Evolutionary conservation across 2,113 vertebrate genomes (phyloP), one percentile per base, ranked within the genome.

Genomic region (Carlito syrichta): DNA sequence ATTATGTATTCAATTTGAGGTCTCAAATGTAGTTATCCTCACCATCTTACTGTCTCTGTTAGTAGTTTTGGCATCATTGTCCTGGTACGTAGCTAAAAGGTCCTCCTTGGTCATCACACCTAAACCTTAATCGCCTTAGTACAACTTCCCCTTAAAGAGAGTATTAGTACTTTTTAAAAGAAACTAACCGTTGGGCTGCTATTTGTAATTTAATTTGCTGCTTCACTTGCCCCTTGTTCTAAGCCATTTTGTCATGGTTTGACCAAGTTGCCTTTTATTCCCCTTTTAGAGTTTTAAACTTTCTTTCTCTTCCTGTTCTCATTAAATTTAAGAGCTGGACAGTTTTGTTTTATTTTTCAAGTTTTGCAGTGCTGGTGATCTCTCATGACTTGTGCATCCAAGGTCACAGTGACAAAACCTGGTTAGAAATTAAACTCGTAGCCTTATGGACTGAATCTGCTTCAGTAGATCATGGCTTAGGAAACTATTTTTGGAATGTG

Each of bases 31-130:
- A 98, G 98, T 98, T 98, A 98, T 96, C 98, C 98, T 98, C 97
- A 98, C 98, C 98, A 98, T 98, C 97, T 98, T 98, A 98, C 98
- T 98, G 96, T 97, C 77, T 98, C 96, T 98, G 97, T 97, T 94
- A 96, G 89, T 97, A 77, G 79, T 91, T 96, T 86, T 96, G 85
- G 92, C 86, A 90, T 94, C 95, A 81, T 32, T 97, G 98, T 96
- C 95, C 94, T 98, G 97, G 93, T 98, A 98, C 98, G 97, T 98
- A 97, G 94, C 96, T 97, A 68, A 86, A 91, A 79, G 71, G 35
- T 78, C 69, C 35, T 78, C 69, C 35, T 86, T 93, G 20, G 40
- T 92, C 81, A 62, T 86, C 89, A 86, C 17, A 91, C 54, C 83
- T 85, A 7, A 89, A 27, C 78, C 50, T 91, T 95, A 69, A 86